Conservation (phyloP, 1,140 invertebrate species). For the Ceratina japonica region DNA sequence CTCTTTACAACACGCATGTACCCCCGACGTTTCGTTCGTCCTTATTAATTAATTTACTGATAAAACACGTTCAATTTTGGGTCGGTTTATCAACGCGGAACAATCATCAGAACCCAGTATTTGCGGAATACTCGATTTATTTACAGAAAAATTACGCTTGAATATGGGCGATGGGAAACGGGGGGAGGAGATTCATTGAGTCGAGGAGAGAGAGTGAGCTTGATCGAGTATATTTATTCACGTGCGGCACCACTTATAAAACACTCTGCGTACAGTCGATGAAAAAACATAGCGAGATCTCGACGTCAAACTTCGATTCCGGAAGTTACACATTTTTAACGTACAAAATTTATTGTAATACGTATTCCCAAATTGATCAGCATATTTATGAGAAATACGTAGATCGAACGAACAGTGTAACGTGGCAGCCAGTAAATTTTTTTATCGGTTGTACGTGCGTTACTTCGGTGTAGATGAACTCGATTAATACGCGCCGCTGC, state of each 20-base stretch:
- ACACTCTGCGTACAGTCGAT: not conserved
- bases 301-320: too few species aligned
- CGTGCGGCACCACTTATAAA: constrained; percentile 10
- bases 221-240: constrained; percentile 1
- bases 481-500: constrained; percentile 33
- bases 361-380: too few species aligned
- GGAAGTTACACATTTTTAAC: not conserved
- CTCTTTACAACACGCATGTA: not conserved
- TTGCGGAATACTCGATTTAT: not conserved
- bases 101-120: not conserved
- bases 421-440: not conserved
- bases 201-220: not conserved
- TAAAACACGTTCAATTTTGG: not conserved
- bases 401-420: too few species aligned
- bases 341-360: too few species aligned
- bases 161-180: not conserved
- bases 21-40: not conserved
- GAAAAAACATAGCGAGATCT: too few species aligned
- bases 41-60: constrained; percentile 14
- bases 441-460: not conserved
- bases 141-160: constrained; percentile 4
- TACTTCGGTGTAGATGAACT: constrained; percentile 5
- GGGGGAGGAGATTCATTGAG: too few species aligned
- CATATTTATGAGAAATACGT: too few species aligned
- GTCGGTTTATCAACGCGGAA: not conserved